phyloP scores from a whole-genome alignment of 2,797 vertebrate species.

The Neosilurus mollespiculum region DNA sequence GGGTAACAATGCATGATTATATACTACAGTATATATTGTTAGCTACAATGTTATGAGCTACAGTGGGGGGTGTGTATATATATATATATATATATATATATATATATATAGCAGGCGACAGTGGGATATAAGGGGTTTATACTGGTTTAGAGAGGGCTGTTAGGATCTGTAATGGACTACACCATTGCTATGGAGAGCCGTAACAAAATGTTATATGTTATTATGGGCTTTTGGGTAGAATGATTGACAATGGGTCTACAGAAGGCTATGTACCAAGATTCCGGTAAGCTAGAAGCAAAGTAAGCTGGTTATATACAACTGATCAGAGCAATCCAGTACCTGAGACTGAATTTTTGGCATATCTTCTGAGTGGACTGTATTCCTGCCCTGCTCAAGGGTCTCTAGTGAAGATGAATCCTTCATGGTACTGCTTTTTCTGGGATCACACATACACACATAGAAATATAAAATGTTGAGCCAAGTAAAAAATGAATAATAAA shows the following conservation, averaged over 20 bases:
- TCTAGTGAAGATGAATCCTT: conserved; percentile 85
- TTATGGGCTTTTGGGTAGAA: neutral
- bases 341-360: conserved; percentile 69
- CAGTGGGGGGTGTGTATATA: neutral
- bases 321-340: conserved; percentile 57
- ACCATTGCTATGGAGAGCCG: neutral
- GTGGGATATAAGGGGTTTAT: neutral
- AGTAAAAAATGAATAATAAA: neutral
- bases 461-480: neutral
- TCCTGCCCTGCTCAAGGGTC: conserved; percentile 74
- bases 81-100: no score
- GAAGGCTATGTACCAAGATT: neutral
- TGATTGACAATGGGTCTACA: neutral
- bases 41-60: neutral
- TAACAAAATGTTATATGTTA: neutral
- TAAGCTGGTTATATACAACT: neutral
- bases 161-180: no score
- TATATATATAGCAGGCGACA: neutral
- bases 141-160: neutral
- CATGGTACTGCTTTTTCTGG: conserved; percentile 72
- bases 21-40: neutral
- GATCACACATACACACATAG: conserved; percentile 31
- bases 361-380: conserved; percentile 83
- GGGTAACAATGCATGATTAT: neutral
- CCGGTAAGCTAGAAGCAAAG: no score